Percentiles rank a stretch among this genome's conserved stretches.
These are phyloP conservation scores for Lasius platythorax DNA, from an alignment of 2,888 invertebrate species.

Conservation along the genomic window DNA sequence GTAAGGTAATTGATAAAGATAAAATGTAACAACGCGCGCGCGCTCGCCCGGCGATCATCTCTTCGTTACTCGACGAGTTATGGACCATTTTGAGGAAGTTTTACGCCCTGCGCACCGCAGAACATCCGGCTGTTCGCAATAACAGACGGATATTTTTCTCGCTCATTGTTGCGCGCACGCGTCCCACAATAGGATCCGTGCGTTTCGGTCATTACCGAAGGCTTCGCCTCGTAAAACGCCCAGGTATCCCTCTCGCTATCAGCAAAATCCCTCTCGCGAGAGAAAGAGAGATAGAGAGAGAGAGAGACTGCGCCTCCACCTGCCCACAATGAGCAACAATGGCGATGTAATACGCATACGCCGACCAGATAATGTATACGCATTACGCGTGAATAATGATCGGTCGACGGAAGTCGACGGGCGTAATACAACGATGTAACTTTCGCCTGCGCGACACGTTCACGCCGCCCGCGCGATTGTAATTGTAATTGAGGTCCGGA, in stretches of 20 bases:
- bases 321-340: slow-evolving; percentile 36
- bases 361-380: slow-evolving; percentile 19
- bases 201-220: slow-evolving; percentile 34
- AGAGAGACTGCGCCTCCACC: background rate
- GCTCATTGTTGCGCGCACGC: slow-evolving; percentile 6
- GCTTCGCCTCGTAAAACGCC: slow-evolving; percentile 32
- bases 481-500: background rate
- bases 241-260: slow-evolving; percentile 15
- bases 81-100: background rate
- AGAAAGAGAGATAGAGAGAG: background rate
- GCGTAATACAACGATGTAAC: slow-evolving; percentile 10
- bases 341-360: slow-evolving; percentile 29
- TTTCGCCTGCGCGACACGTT: background rate
- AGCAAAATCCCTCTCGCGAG: background rate
- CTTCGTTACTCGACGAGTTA: slow-evolving; percentile 12
- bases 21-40: background rate
- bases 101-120: background rate
- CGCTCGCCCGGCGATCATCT: background rate
- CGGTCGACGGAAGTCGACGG: slow-evolving; percentile 22
- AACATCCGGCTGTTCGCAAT: slow-evolving; percentile 9
- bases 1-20: background rate
- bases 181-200: slow-evolving; percentile 38
- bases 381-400: slow-evolving; percentile 37
- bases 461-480: background rate
- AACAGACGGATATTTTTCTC: slow-evolving; percentile 15